Base-by-base conservation (phyloP, 2,113 vertebrate genomes). In the Myrmophylax atrothorax region DNA sequence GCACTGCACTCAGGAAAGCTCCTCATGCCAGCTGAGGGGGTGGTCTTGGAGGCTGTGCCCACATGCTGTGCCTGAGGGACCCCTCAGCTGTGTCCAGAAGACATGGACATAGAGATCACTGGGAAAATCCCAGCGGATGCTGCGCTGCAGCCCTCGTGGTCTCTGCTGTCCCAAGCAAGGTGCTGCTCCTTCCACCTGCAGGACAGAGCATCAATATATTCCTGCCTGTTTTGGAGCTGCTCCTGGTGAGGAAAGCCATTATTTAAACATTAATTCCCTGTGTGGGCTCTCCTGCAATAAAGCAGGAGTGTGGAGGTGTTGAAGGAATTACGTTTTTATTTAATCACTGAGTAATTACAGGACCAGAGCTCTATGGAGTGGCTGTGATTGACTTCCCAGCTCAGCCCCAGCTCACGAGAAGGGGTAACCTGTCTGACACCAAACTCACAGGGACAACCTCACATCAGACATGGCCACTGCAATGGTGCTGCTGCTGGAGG, bases 221-320 rank as follows among this genome's bases (percentile, higher is more conserved):
- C 85, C 85, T 74, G 68, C 37, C 63, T 64, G 4, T 60, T 83
- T 69, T 50, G 18, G 75, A 76, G 78, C 3, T 67, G 70, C 84
- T 94, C 76, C 87, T 59, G 56, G 60, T 82, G 82, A 94, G 64
- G 6, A 90, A 74, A 92, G 69, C 89, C 91, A 89, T 94, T 92
- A 92, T 89, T 94, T 91, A 81, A 86, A 86, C 83, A 85, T 85
- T 90, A 90, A 95, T 95, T 88, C 94, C 95, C 94, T 88, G 91
- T 94, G 96, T 94, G 96, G 96, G 95, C 79, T 94, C 78, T 78
- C 80, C 87, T 83, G 94, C 87, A 90, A 73, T 79, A 89, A 77
- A 90, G 85, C 87, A 69, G 69, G 53, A 93, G 86, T 42, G 63
- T 5, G 80, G 93, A 93, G 95, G 92, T 92, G 97, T 62, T 58